Evolutionary conservation across 1,140 invertebrate genomes (phyloP), one percentile per base, ranked within the genome.

Genomic region (Papilio polytes): DNA sequence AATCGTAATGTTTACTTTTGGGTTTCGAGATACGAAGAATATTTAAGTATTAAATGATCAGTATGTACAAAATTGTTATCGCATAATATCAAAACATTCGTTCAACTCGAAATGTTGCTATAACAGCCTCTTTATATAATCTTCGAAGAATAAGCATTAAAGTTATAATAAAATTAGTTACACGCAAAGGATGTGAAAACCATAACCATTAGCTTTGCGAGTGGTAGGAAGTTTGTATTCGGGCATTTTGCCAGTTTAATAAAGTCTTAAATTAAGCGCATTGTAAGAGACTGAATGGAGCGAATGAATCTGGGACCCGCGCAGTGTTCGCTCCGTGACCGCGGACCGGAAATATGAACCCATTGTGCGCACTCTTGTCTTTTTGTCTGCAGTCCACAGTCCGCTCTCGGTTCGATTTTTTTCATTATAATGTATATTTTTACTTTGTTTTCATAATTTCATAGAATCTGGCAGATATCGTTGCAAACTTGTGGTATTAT

Each of bases 321-420:
- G 80, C 63, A 31, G 81, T 77, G 26, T 48, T 78, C 83, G 80
- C 80, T 84, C 53, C 63, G 78, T 88, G 85, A 83, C 86, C 87
- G 85, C 82, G 31, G 85, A 82, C 87, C 89, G 90, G 90, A 92
- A 92, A 90, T 88, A 86, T 89, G 88, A 87, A 88, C 85, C 84
- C 85, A 92, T 92, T 92, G 89, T 94, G 84, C 82, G 82, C 80
- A 80, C 79, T 78, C 78, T 88, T 80, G 74, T 86, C 83, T 87
- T 92, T 90, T 89, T 92, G 83, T 83, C 77, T 74, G 80, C 66
- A 31, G 63, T 70, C 36, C 81, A 48, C 26, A 56, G 51, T 59
- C 76, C 76, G 51, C 74, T 20, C 74, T 51, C 74, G 20, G 44
- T 48, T 59, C 59, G 56, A 53, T 85, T 80, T 83, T 70, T 85